Base-by-base conservation (phyloP, 2,113 vertebrate genomes). In the Gobiocypris rarus region DNA sequence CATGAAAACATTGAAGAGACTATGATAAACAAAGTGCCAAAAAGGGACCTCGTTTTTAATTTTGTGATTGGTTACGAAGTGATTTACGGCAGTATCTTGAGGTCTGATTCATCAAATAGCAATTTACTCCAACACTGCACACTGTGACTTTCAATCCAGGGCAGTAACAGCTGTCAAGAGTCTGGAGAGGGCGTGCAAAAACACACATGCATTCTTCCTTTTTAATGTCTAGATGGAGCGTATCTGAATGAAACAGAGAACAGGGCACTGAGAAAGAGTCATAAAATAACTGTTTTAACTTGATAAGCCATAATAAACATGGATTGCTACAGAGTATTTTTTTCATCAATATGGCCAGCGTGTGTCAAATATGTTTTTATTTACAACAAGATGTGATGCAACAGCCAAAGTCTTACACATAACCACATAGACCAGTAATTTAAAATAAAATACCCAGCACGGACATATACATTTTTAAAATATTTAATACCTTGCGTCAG, bases 251-350 rank as follows among this genome's bases (percentile, higher is more conserved):
- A 48, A 48, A 48, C 45, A 11, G 45, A 13, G 45, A 56, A 56
- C 52, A 48, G 45, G 52, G 17, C 34, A 17, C 22, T 69, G 65
- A 69, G 34, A 69, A 69, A 69, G 7, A 56, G 54, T 17, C 54
- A 22, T 3, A 3, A 48, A 48, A 48, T 48, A 48, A 65, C 61
- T 8, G 17, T 63, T 15, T 63, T 31, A 69, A 38, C 65, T 69
- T 69, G 34, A 69, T 67, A 67, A 67, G 15, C 63, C 15, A 34
- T 34, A 67, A 34, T 34, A 31, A 67, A 67, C 63, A 67, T 69
- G 65, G 31, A 41, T 10, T 69, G 19, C 34, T 41, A 69, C 34
- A 10, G 4, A 69, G 65, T 38, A 41, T n/a, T 41, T 69, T 38
- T 41, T 69, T 38, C 65, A 69, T 22, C 26, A 65, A 31, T 31